These are phyloP conservation scores for Vireo altiloquus DNA, from an alignment of 2,113 vertebrate genomes.

Conservation along the genomic window DNA sequence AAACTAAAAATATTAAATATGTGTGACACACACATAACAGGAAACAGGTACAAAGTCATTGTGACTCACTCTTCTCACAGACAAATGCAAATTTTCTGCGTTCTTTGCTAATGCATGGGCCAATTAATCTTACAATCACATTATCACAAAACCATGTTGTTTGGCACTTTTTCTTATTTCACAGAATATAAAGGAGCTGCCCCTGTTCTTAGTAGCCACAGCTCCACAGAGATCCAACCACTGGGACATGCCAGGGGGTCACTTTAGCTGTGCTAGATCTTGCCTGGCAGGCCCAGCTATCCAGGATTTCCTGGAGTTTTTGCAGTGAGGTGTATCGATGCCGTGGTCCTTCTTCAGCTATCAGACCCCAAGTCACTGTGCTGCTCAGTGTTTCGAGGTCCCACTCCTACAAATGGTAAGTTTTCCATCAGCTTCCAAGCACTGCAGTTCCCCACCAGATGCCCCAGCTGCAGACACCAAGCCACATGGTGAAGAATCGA, in stretches of 20 bases:
- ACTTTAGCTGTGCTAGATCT: not conserved
- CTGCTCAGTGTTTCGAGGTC: fast-evolving
- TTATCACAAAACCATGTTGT: not conserved
- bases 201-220: not conserved
- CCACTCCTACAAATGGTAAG: not conserved
- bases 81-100: not conserved
- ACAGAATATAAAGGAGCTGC: not conserved
- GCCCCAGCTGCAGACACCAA: not conserved
- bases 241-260: not conserved
- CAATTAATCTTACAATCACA: not conserved
- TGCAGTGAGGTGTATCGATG: not conserved
- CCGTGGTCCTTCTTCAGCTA: not conserved
- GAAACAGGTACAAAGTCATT: constrained; percentile 6
- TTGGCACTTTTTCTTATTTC: not conserved
- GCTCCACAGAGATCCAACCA: not conserved
- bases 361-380: not conserved
- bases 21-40: not conserved
- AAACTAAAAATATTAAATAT: constrained; percentile 19
- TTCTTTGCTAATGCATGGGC: not conserved
- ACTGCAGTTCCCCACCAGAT: not conserved
- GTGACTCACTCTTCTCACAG: constrained; percentile 17
- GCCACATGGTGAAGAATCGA: fast-evolving
- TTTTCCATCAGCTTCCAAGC: not conserved
- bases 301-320: not conserved
- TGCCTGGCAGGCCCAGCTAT: not conserved